Conservation (phyloP, 2,888 invertebrate species). For the Phaonia tiefii region DNA sequence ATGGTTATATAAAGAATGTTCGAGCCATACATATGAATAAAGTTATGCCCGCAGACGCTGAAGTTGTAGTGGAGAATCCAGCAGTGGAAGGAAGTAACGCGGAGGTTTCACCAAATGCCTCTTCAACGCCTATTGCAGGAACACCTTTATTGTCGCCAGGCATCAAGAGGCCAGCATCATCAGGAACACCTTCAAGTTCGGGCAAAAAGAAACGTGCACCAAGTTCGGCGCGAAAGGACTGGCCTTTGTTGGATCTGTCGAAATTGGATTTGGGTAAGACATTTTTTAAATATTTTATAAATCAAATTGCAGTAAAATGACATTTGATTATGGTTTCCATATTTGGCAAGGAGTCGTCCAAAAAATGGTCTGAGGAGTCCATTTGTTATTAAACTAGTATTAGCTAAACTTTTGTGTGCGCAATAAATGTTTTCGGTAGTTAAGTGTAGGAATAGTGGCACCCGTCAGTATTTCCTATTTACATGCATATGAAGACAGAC, state of each 20-base stretch:
- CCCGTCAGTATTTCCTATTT: too few species aligned
- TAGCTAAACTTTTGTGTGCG: too few species aligned
- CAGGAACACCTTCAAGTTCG: slow-evolving; percentile 41
- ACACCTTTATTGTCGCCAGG: slow-evolving; percentile 69
- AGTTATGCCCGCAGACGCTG: slow-evolving; percentile 76
- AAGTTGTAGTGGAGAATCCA: slow-evolving; percentile 32
- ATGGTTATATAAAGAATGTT: slow-evolving; percentile 90
- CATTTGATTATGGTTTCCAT: too few species aligned
- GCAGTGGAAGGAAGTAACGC: background rate
- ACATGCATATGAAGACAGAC: too few species aligned
- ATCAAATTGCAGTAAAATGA: too few species aligned
- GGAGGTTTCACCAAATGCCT: slow-evolving; percentile 12
- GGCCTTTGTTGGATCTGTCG: slow-evolving; percentile 78
- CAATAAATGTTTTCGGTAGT: too few species aligned
- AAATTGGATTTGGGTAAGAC: slow-evolving; percentile 76
- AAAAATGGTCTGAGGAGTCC: too few species aligned
- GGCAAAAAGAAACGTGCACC: slow-evolving; percentile 69
- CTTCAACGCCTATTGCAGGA: slow-evolving; percentile 60
- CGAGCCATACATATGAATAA: slow-evolving; percentile 87
- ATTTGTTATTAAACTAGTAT: too few species aligned
- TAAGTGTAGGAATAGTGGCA: too few species aligned
- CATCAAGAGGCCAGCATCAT: slow-evolving; percentile 59
- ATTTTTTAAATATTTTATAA: slow-evolving; percentile 20
- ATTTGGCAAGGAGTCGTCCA: too few species aligned
- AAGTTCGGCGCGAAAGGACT: slow-evolving; percentile 75